phyloP scores from a whole-genome alignment of 2,113 vertebrate species.

The Hippopotamus amphibius region DNA sequence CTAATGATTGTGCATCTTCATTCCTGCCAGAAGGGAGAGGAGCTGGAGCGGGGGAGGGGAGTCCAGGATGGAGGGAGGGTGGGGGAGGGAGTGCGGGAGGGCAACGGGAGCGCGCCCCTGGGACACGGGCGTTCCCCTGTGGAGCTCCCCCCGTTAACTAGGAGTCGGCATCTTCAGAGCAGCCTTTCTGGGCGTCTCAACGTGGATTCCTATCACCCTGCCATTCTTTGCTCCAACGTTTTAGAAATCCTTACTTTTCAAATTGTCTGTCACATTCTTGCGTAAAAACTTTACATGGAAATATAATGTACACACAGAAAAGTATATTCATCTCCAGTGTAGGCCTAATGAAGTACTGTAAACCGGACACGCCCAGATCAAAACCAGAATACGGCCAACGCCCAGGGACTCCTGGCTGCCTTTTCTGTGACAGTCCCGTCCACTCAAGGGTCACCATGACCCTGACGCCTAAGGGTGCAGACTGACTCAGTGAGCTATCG shows the following conservation, averaged over 20 bases:
- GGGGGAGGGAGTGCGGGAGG: background rate
- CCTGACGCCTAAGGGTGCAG: background rate
- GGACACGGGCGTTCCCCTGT: background rate
- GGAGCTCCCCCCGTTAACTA: background rate
- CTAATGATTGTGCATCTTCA: background rate
- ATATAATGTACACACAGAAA: background rate
- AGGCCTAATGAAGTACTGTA: background rate
- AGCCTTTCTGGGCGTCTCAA: background rate
- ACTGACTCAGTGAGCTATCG: too few relatives aligned
- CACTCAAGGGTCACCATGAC: rapidly evolving
- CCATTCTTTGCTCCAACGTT: background rate
- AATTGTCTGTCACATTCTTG: background rate
- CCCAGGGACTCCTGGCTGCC: background rate
- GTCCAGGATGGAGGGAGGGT: background rate
- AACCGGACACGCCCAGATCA: background rate
- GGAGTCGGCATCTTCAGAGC: background rate
- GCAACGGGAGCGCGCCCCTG: too few relatives aligned
- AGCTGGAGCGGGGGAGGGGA: background rate
- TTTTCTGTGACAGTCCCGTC: background rate
- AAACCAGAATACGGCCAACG: background rate
- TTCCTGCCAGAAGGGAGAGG: background rate
- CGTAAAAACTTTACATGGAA: background rate
- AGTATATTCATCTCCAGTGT: background rate
- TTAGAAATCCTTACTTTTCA: background rate
- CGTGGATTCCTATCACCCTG: background rate